phyloP scores from a whole-genome alignment of 37 sponge, comb jelly and placozoan species.

The Aphrocallistes beatrix region DNA sequence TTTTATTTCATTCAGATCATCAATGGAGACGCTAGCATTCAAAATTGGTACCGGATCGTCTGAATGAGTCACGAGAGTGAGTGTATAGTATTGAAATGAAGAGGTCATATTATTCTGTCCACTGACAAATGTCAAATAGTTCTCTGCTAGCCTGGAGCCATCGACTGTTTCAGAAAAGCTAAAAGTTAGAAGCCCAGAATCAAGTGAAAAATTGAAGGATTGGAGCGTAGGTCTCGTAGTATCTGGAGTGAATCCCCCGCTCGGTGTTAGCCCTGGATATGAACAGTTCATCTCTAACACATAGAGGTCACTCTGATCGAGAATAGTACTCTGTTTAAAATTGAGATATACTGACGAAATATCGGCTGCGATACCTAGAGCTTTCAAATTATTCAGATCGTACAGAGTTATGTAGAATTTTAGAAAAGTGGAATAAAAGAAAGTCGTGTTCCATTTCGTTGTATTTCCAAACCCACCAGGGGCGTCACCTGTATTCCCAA shows the following conservation, averaged over 20 bases:
- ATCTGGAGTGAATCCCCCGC: slow-evolving; percentile 42
- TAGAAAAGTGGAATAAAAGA: slow-evolving; percentile 40
- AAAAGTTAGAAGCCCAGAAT: slow-evolving; percentile 33
- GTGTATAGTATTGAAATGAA: slow-evolving; percentile 25
- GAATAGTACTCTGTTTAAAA: slow-evolving; percentile 29
- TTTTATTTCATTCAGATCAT: slow-evolving; percentile 64
- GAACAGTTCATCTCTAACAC: slow-evolving; percentile 39
- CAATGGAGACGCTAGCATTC: slow-evolving; percentile 31
- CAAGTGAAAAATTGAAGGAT: slow-evolving; percentile 48
- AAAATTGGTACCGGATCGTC: slow-evolving; percentile 38
- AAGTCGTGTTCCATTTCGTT: slow-evolving; percentile 56
- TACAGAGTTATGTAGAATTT: slow-evolving; percentile 36
- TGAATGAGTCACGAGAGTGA: slow-evolving; percentile 22
- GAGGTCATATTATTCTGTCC: not conserved
- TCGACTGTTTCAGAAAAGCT: slow-evolving; percentile 64
- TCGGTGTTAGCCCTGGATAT: not conserved
- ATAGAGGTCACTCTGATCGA: slow-evolving; percentile 42
- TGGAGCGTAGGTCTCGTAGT: slow-evolving; percentile 43
- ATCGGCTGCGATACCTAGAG: slow-evolving; percentile 40
- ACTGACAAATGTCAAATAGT: slow-evolving; percentile 44
- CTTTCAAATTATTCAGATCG: slow-evolving; percentile 69
- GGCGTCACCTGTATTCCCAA: slow-evolving; percentile 55
- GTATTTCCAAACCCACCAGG: slow-evolving; percentile 67
- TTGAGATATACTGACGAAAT: slow-evolving; percentile 40
- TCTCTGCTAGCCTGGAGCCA: slow-evolving; percentile 32